phyloP scores from a whole-genome alignment of 2,113 vertebrate species.

The Mus pahari region DNA sequence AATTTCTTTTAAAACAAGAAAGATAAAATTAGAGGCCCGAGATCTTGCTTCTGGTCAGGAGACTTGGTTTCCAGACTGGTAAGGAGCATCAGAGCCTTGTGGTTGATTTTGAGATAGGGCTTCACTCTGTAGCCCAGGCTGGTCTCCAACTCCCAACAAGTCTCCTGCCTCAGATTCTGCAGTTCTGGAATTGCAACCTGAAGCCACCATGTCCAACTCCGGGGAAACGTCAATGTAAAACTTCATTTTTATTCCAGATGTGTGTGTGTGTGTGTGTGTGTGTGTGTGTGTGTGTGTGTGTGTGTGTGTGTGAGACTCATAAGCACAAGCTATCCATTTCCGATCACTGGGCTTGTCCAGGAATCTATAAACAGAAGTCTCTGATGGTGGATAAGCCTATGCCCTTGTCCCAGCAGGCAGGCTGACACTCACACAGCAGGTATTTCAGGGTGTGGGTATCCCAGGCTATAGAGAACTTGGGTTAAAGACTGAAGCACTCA shows the following conservation, averaged over 20 bases:
- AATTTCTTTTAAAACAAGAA: background rate
- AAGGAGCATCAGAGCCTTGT: background rate
- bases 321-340: accelerated
- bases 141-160: background rate
- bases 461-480: background rate
- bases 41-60: background rate
- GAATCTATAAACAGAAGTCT: background rate
- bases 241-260: background rate
- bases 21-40: background rate
- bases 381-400: background rate
- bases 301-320: background rate
- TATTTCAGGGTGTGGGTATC: background rate
- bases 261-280: no score
- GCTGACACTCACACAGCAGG: background rate
- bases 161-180: background rate
- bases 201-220: background rate
- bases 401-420: background rate
- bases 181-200: background rate
- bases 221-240: background rate
- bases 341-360: background rate
- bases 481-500: background rate
- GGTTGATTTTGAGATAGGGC: background rate
- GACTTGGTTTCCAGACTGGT: background rate
- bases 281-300: no score
- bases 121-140: background rate